These are phyloP conservation scores for Holacanthella duospinosa DNA, from an alignment of 2,888 invertebrate species.

Conservation along the genomic window DNA sequence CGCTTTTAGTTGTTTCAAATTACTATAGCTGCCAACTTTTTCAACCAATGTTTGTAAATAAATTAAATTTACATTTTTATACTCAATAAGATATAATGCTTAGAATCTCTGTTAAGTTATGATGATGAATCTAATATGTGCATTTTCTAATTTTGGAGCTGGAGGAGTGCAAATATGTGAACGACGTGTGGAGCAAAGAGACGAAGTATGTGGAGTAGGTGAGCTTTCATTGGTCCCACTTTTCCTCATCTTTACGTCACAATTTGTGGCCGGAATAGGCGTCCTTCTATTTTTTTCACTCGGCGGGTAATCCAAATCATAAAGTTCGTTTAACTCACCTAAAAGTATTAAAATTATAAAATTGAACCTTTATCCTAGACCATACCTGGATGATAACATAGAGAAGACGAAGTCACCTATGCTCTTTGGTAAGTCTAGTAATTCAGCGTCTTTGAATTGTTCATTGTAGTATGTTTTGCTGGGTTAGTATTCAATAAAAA, in stretches of 20 bases:
- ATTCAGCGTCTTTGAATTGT: background rate
- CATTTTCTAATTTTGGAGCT: too few species aligned
- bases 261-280: slow-evolving; percentile 58
- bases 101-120: too few species aligned
- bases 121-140: too few species aligned
- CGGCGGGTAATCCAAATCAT: slow-evolving; percentile 43
- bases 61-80: too few species aligned
- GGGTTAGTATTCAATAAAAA: too few species aligned
- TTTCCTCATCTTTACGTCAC: slow-evolving; percentile 54
- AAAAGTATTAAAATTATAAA: background rate
- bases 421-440: slow-evolving; percentile 47
- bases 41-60: too few species aligned
- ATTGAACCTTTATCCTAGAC: slow-evolving; percentile 47
- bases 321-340: slow-evolving; percentile 51
- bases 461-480: too few species aligned
- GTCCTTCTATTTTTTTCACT: slow-evolving; percentile 56
- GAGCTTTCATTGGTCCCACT: slow-evolving; percentile 47
- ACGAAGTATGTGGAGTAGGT: slow-evolving; percentile 46
- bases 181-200: too few species aligned
- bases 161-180: too few species aligned
- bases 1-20: too few species aligned
- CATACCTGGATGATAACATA: slow-evolving; percentile 59
- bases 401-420: slow-evolving; percentile 55
- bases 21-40: too few species aligned
- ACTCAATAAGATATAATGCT: too few species aligned